These are phyloP conservation scores for Tanytarsus gracilentus DNA, from an alignment of 2,888 invertebrate species.

Conservation along the genomic window DNA sequence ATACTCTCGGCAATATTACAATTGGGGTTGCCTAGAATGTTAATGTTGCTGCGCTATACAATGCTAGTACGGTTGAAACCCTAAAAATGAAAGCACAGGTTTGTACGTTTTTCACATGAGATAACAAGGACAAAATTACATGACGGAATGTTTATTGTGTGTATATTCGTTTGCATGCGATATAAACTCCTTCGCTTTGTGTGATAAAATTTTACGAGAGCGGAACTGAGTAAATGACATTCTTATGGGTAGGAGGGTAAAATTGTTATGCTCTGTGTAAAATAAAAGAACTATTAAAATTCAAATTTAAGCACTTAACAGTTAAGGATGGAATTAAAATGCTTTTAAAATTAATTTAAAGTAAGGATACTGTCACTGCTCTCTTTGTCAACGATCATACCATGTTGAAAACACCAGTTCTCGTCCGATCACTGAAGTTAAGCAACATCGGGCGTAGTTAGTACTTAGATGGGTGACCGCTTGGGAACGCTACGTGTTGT, in stretches of 20 bases:
- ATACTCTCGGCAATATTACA: background rate
- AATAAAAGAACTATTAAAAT: no score
- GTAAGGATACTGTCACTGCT: no score
- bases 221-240: background rate
- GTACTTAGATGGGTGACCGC: no score
- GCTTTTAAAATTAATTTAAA: no score
- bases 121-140: slow-evolving; percentile 27
- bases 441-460: no score
- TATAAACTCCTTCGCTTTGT: slow-evolving; percentile 17
- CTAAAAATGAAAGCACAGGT: background rate
- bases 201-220: slow-evolving; percentile 23
- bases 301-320: no score
- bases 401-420: no score
- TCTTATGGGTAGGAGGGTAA: background rate
- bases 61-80: background rate
- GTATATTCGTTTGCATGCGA: slow-evolving; percentile 16
- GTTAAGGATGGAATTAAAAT: no score
- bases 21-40: background rate
- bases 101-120: slow-evolving; percentile 15
- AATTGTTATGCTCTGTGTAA: background rate
- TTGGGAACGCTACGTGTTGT: no score
- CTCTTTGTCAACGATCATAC: no score
- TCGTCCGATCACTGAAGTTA: no score
- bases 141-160: slow-evolving; percentile 20
- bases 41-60: background rate